Conservation (phyloP, 2,888 invertebrate species). For the Lepidochitona cinerea region DNA sequence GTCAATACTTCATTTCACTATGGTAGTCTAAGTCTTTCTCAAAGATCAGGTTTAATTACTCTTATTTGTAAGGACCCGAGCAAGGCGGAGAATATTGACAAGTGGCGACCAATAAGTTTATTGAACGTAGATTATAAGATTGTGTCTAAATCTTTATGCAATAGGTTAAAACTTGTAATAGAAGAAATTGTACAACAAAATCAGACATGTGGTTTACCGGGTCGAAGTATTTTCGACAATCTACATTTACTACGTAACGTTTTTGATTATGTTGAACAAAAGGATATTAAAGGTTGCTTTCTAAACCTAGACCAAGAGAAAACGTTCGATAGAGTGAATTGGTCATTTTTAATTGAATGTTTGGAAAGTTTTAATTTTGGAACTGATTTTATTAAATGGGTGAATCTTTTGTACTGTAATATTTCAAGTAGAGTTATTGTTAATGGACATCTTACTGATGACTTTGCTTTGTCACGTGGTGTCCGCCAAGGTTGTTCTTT, state of each 20-base stretch:
- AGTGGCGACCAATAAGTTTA: no score
- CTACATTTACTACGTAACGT: conserved; percentile 32
- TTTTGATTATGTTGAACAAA: conserved; percentile 32
- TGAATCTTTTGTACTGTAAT: no score
- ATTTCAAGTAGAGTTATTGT: not conserved
- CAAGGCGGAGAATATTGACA: no score
- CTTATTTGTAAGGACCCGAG: no score
- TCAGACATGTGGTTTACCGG: conserved; percentile 33
- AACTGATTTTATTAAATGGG: no score
- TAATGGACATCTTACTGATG: not conserved
- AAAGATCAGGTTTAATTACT: no score
- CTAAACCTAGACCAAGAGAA: conserved; percentile 41
- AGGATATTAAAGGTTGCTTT: conserved; percentile 30
- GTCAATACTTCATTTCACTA: no score
- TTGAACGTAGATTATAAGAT: no score
- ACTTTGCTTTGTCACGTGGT: conserved; percentile 1
- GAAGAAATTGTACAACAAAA: no score
- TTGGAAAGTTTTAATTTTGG: conserved; percentile 34
- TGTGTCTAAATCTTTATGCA: no score
- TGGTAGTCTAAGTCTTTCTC: no score
- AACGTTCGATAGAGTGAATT: conserved; percentile 38
- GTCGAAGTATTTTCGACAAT: conserved; percentile 38
- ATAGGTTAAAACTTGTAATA: no score
- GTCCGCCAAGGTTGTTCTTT: conserved; percentile 8
- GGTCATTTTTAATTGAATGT: conserved; percentile 31